Evolutionary conservation across 2,888 invertebrate genomes (phyloP).

Genomic region (Daptonema setosum): DNA sequence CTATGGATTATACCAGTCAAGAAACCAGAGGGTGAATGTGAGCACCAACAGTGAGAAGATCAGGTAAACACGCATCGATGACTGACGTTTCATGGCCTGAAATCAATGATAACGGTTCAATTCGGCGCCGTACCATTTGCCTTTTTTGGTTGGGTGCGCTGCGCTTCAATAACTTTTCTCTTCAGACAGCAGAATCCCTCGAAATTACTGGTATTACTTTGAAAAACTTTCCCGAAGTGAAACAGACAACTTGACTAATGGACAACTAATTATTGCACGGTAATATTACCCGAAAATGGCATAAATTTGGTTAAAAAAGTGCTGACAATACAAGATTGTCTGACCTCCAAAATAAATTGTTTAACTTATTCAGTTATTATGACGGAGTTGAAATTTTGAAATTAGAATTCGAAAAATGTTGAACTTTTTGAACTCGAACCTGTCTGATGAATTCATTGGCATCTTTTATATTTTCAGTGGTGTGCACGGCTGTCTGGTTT

Average conservation of each 20-base stretch:
- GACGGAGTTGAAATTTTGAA: not conserved
- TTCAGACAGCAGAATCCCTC: no score
- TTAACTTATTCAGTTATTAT: not conserved
- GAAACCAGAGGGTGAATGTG: slow-evolving; percentile 74
- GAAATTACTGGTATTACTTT: no score
- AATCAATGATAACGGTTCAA: slow-evolving; percentile 6
- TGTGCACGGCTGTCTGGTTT: slow-evolving; percentile 58
- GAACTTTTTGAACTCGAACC: slow-evolving; percentile 17
- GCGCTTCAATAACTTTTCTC: no score
- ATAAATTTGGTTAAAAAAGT: no score
- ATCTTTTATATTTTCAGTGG: slow-evolving; percentile 79
- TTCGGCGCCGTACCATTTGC: no score
- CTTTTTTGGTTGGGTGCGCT: no score
- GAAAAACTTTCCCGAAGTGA: no score
- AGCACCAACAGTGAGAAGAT: slow-evolving; percentile 76
- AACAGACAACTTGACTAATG: no score
- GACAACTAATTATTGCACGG: no score
- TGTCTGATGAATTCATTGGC: slow-evolving; percentile 86
- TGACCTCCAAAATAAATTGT: not conserved
- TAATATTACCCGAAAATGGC: no score
- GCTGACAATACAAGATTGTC: no score
- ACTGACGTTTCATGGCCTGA: slow-evolving; percentile 73
- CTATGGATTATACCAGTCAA: slow-evolving; percentile 76
- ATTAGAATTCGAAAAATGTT: not conserved
- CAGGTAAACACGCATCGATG: slow-evolving; percentile 76